Conservation (phyloP, 2,797 vertebrate species). For the Onychomys leucogaster region DNA sequence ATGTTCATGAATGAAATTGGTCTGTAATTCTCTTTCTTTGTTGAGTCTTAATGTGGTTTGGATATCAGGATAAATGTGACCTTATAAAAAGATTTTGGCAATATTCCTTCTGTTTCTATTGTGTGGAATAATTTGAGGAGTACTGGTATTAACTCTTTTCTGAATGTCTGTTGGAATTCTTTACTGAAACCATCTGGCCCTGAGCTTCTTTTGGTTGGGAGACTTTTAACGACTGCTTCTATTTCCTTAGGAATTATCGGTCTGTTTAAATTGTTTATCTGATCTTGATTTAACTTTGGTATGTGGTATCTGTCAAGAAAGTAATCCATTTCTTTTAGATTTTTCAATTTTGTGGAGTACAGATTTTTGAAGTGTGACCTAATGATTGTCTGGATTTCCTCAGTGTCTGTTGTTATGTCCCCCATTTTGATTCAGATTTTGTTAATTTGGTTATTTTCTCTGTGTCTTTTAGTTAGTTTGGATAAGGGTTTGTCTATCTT, state of each 20-base stretch:
- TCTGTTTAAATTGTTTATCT: background rate
- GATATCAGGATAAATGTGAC: background rate
- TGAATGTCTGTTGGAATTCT: background rate
- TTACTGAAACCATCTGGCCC: background rate
- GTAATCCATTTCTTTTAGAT: background rate
- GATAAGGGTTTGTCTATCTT: background rate
- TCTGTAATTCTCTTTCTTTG: background rate
- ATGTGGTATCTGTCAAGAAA: background rate
- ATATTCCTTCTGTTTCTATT: background rate
- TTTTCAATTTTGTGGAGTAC: background rate
- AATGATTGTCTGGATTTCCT: background rate
- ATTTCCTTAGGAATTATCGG: background rate
- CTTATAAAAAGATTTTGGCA: background rate
- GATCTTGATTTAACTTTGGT: background rate
- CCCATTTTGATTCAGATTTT: background rate
- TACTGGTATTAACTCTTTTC: background rate
- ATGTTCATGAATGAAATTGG: background rate
- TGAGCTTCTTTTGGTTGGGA: background rate
- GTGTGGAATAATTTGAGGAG: background rate
- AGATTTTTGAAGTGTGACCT: background rate
- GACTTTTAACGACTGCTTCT: background rate
- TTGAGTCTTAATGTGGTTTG: background rate
- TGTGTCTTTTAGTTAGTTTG: background rate
- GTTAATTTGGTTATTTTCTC: background rate
- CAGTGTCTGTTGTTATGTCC: background rate